Percentiles rank a stretch among this genome's conserved stretches.
Evolutionary conservation across 2,113 vertebrate genomes (phyloP).

Genomic region (Scytalopus superciliaris): DNA sequence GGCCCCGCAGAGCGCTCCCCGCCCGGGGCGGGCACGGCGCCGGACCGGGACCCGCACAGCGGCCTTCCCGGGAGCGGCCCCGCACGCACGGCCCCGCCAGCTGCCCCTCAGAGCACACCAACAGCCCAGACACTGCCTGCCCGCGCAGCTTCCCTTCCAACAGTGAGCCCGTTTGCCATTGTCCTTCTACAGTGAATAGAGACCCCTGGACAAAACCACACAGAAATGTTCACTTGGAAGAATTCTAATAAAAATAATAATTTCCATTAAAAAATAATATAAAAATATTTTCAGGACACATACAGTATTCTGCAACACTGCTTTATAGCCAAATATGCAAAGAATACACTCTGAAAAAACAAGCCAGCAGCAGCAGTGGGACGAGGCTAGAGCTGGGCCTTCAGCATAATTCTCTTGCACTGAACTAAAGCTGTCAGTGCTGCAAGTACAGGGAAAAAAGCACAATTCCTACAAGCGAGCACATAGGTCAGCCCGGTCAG

Average conservation of each 20-base stretch:
- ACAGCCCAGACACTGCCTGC: neutral
- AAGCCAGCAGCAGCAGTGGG: neutral
- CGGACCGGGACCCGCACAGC: too few species aligned
- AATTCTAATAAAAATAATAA: neutral
- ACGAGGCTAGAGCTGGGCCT: too few species aligned
- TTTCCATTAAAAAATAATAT: too few species aligned
- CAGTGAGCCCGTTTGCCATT: rapidly evolving
- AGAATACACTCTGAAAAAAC: neutral
- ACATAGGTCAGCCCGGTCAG: neutral
- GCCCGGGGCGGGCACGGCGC: too few species aligned
- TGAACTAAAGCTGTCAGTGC: neutral
- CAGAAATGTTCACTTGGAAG: neutral
- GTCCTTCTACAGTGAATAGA: rapidly evolving
- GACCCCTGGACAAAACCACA: neutral
- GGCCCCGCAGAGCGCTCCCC: too few species aligned
- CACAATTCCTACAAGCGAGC: neutral
- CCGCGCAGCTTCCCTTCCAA: neutral
- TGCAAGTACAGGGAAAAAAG: neutral
- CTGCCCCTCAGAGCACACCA: neutral
- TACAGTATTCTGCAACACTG: rapidly evolving
- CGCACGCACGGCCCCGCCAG: neutral
- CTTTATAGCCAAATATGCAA: rapidly evolving
- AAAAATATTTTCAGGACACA: neutral
- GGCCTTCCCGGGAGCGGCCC: too few species aligned
- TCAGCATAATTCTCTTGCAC: neutral